Evolutionary conservation across 2,797 vertebrate genomes (phyloP).

Genomic region (Typhlichthys subterraneus): DNA sequence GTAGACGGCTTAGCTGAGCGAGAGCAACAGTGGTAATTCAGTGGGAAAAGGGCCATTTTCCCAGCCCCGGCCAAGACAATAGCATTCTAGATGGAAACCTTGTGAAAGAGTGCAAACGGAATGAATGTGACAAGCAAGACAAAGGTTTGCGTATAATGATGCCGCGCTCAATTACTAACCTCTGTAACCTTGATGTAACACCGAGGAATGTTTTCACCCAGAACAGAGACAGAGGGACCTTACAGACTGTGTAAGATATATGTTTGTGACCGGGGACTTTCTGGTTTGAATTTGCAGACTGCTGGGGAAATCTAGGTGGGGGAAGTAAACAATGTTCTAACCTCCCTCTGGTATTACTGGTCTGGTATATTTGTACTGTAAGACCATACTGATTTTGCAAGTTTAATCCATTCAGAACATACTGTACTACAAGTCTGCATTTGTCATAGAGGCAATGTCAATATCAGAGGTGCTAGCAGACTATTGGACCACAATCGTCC

Average conservation of each 20-base stretch:
- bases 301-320: no score
- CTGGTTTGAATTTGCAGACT: no score
- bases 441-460: no score
- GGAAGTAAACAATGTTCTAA: no score
- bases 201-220: constrained; percentile 21
- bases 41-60: constrained; percentile 24
- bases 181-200: constrained; percentile 48
- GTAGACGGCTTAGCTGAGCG: constrained; percentile 29
- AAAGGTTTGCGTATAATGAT: constrained; percentile 64
- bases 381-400: no score
- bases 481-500: no score
- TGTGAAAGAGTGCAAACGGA: constrained; percentile 34
- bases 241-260: background rate
- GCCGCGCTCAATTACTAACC: constrained; percentile 62
- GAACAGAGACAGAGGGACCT: constrained; percentile 27
- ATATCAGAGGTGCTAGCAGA: no score
- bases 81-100: constrained; percentile 35
- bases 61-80: constrained; percentile 47
- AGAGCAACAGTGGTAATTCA: constrained; percentile 24
- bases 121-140: constrained; percentile 51
- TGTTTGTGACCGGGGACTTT: no score
- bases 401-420: no score
- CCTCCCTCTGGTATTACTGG: no score
- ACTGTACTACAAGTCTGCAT: no score
- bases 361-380: no score